Evolutionary conservation across 2,113 vertebrate species (phyloP).

Genomic region (Plestiodon gilberti): DNA sequence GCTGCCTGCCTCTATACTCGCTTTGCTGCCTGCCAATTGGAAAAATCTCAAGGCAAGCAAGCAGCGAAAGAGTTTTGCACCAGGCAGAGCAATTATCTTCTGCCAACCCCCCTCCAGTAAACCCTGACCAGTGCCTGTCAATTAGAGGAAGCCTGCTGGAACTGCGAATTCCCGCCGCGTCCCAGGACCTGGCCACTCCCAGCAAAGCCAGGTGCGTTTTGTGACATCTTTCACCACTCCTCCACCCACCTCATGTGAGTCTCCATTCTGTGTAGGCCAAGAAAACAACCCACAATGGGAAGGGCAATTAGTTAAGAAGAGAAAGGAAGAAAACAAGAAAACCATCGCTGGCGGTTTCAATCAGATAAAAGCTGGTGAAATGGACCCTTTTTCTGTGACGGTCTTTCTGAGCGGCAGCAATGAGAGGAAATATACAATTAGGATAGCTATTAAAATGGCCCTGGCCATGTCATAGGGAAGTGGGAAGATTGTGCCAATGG

Average conservation of each 20-base stretch:
- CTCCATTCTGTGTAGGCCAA: neutral
- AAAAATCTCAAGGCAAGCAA: conserved; percentile 23
- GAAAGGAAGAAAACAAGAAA: conserved; percentile 52
- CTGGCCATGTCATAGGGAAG: conserved; percentile 40
- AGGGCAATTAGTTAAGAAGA: conserved; percentile 33
- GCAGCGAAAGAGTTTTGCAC: conserved; percentile 36
- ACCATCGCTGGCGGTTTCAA: conserved; percentile 52
- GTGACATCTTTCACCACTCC: conserved; percentile 48
- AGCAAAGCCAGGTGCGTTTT: conserved; percentile 49
- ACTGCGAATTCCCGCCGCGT: conserved; percentile 50
- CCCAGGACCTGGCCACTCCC: conserved; percentile 31
- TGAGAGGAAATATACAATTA: conserved; percentile 58
- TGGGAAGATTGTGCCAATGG: conserved; percentile 43
- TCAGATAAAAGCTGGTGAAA: conserved; percentile 76
- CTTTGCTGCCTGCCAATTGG: conserved; percentile 28
- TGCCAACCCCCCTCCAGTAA: conserved; percentile 48
- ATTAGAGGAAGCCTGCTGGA: conserved; percentile 15
- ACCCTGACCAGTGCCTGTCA: neutral
- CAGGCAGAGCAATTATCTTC: conserved; percentile 37
- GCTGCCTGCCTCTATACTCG: neutral
- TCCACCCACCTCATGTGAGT: conserved; percentile 38
- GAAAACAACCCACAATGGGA: neutral
- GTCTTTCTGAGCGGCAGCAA: conserved; percentile 36
- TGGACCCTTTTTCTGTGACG: conserved; percentile 36
- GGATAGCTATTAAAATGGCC: conserved; percentile 44